Conservation (phyloP, 2,113 vertebrate species). For the Urocolius indicus region DNA sequence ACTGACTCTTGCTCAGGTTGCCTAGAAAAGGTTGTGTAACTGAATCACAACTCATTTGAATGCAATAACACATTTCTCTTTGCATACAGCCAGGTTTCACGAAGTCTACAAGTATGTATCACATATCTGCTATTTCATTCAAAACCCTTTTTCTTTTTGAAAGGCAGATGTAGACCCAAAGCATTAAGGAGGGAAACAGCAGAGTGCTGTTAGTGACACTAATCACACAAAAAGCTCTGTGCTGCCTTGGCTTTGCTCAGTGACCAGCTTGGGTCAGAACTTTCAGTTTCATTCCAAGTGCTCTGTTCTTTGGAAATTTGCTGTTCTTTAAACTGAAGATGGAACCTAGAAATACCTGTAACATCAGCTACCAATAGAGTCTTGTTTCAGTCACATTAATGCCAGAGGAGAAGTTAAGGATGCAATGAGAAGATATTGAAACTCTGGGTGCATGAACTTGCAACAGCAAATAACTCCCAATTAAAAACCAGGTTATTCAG, state of each 20-base stretch:
- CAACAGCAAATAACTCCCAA: not conserved
- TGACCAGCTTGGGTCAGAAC: not conserved
- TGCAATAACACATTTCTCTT: not conserved
- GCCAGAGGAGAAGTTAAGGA: not conserved
- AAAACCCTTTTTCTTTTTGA: not conserved
- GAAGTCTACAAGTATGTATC: not conserved
- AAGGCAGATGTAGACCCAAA: not conserved
- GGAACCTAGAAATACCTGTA: not conserved
- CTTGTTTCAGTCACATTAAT: not conserved
- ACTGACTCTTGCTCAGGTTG: not conserved
- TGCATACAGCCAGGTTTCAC: not conserved
- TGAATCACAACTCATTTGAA: not conserved
- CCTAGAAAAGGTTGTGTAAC: not conserved
- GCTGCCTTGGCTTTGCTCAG: not conserved
- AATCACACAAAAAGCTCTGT: not conserved
- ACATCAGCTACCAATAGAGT: not conserved
- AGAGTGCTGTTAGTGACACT: not conserved
- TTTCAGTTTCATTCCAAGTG: not conserved
- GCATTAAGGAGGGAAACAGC: not conserved
- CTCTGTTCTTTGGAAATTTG: not conserved
- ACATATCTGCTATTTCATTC: not conserved
- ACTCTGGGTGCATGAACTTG: not conserved
- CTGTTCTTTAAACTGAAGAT: conserved; percentile 10
- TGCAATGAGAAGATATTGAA: not conserved
- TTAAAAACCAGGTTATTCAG: not conserved